These are phyloP conservation scores for Plectropomus leopardus DNA, from an alignment of 2,113 vertebrate genomes.

Conservation along the genomic window DNA sequence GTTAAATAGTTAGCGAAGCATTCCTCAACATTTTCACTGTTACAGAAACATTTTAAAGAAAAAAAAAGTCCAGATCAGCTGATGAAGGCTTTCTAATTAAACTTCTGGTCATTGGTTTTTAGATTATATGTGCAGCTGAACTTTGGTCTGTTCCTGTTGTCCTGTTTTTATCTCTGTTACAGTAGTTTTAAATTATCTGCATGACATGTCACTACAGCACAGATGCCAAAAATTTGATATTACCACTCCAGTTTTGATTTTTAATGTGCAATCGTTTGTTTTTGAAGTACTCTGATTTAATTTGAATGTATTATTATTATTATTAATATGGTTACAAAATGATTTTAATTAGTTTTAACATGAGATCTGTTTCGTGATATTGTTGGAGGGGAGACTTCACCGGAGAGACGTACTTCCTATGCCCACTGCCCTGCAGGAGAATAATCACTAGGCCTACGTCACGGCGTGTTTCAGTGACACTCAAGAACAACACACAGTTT, in stretches of 20 bases:
- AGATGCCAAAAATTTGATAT: conserved; percentile 24
- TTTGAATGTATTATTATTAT: background rate
- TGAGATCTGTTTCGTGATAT: conserved; percentile 2
- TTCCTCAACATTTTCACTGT: background rate
- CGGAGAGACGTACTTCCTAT: background rate
- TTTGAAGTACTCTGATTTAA: background rate
- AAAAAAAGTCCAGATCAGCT: background rate
- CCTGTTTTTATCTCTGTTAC: background rate
- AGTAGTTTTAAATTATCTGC: conserved; percentile 2
- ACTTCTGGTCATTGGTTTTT: background rate
- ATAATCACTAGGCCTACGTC: background rate
- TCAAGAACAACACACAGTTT: conserved; percentile 3
- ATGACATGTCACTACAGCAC: conserved; percentile 17
- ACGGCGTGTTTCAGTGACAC: conserved; percentile 5
- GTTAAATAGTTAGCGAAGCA: background rate
- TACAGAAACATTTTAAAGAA: conserved; percentile 4
- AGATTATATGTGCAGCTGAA: conserved; percentile 1
- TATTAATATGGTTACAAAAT: background rate
- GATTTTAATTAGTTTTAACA: background rate
- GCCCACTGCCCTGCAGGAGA: conserved; percentile 14
- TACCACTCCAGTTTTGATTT: background rate
- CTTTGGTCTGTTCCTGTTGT: conserved; percentile 14
- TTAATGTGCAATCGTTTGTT: conserved; percentile 20
- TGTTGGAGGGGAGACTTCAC: background rate
- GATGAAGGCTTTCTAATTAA: conserved; percentile 6